A percentile compares a stretch with the other conserved stretches of the same genome.
Conservation (phyloP, 2,888 invertebrate species). For the Camponotus fellah region DNA sequence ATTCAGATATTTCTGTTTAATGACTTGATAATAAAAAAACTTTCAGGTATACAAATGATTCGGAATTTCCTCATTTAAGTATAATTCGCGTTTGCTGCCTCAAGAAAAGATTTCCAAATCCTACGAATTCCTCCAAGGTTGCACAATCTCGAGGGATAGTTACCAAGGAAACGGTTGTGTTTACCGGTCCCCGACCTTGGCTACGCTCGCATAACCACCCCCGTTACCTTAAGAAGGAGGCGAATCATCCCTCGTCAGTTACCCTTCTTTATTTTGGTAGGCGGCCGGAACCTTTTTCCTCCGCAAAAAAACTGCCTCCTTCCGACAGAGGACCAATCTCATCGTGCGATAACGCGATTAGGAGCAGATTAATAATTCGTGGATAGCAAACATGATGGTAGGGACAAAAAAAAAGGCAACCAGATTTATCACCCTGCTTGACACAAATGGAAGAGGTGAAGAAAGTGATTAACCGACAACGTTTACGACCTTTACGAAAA, state of each 20-base stretch:
- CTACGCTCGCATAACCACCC: constrained; percentile 78
- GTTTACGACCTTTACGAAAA: neutral
- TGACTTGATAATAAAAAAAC: neutral
- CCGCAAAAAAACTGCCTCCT: constrained; percentile 47
- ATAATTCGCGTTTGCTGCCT: constrained; percentile 11
- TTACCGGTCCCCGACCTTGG: constrained; percentile 83
- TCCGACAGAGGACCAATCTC: neutral
- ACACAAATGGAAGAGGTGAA: neutral
- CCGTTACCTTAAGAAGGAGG: constrained; percentile 45
- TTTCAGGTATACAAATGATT: neutral
- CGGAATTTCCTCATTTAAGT: constrained; percentile 1
- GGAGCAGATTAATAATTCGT: constrained; percentile 28
- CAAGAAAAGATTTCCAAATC: constrained; percentile 59
- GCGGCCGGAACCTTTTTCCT: neutral
- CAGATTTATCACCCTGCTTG: neutral
- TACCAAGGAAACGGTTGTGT: constrained; percentile 81
- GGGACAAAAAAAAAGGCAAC: neutral
- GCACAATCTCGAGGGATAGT: constrained; percentile 71
- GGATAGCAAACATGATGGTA: neutral
- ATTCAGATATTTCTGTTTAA: neutral
- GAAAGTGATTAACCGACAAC: neutral
- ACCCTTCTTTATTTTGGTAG: constrained; percentile 29
- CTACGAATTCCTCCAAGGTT: constrained; percentile 75
- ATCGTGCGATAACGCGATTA: constrained; percentile 35
- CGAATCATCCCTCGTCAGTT: constrained; percentile 27